Conservation (phyloP, 2,888 invertebrate species). For the Pachymerium ferrugineum region DNA sequence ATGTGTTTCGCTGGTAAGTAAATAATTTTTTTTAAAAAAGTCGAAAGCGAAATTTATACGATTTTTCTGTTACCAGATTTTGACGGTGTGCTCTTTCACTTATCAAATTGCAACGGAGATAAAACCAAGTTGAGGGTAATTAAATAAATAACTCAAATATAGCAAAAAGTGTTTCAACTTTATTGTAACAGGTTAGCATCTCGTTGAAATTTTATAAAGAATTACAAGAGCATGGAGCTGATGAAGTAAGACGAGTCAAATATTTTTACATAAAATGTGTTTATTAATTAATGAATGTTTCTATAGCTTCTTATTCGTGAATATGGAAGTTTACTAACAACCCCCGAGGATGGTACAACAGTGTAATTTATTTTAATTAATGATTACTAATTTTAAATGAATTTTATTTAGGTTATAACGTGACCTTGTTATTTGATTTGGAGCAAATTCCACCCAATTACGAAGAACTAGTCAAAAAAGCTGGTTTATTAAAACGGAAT, state of each 20-base stretch:
- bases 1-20: conserved; percentile 62
- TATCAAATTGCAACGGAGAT: conserved; percentile 93
- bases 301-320: conserved; percentile 73
- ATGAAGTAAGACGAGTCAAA: conserved; percentile 57
- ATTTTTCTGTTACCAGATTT: conserved; percentile 66
- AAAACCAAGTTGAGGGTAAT: conserved; percentile 95
- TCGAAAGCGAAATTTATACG: not conserved
- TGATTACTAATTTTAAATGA: conserved; percentile 17
- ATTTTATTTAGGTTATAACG: conserved; percentile 72
- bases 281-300: not conserved
- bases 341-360: conserved; percentile 76
- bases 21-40: too few relatives aligned
- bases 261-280: not conserved
- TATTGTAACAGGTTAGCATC: conserved; percentile 76
- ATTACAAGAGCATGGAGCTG: conserved; percentile 95
- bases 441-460: conserved; percentile 86
- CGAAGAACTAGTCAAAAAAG: conserved; percentile 81
- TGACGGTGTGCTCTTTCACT: conserved; percentile 97
- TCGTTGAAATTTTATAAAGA: conserved; percentile 97
- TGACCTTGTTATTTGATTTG: conserved; percentile 85
- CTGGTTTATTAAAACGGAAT: conserved; percentile 91
- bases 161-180: not conserved
- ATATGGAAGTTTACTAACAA: conserved; percentile 76
- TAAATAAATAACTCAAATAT: conserved; percentile 36
- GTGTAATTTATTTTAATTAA: not conserved